These are phyloP conservation scores for Epinotia demarniana DNA, from an alignment of 2,888 invertebrate species.

Conservation along the genomic window DNA sequence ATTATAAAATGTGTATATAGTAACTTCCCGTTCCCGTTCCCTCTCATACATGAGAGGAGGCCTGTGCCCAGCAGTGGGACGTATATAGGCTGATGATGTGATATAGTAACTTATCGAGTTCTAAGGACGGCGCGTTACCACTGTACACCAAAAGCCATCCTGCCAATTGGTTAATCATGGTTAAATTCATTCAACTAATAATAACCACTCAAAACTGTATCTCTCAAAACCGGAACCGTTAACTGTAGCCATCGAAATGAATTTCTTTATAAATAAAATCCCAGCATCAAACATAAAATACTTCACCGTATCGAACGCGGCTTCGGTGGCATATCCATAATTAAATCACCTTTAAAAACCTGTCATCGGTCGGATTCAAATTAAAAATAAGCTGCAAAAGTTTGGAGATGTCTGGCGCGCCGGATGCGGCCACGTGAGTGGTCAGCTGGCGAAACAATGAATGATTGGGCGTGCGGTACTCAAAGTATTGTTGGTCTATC, in stretches of 20 bases:
- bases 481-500: not conserved
- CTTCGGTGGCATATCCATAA: conserved; percentile 15
- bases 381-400: conserved; percentile 21
- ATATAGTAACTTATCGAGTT: no score
- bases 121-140: no score
- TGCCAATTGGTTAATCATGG: not conserved
- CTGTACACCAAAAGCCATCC: no score
- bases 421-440: conserved; percentile 12
- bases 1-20: no score
- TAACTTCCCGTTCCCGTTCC: no score
- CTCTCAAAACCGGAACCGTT: not conserved
- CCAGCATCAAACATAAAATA: not conserved
- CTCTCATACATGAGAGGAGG: no score
- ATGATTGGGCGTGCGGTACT: conserved; percentile 20
- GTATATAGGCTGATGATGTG: no score
- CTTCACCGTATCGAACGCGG: not conserved
- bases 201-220: not conserved
- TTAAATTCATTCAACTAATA: not conserved
- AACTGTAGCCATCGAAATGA: conserved; percentile 2
- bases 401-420: conserved; percentile 20
- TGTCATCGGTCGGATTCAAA: conserved; percentile 14
- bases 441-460: conserved; percentile 18
- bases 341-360: conserved; percentile 30
- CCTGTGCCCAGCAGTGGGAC: no score
- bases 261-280: not conserved